Evolutionary conservation across 2,113 vertebrate species (phyloP), one percentile per base, ranked within the genome.

Genomic region (Psilopogon haemacephalus): DNA sequence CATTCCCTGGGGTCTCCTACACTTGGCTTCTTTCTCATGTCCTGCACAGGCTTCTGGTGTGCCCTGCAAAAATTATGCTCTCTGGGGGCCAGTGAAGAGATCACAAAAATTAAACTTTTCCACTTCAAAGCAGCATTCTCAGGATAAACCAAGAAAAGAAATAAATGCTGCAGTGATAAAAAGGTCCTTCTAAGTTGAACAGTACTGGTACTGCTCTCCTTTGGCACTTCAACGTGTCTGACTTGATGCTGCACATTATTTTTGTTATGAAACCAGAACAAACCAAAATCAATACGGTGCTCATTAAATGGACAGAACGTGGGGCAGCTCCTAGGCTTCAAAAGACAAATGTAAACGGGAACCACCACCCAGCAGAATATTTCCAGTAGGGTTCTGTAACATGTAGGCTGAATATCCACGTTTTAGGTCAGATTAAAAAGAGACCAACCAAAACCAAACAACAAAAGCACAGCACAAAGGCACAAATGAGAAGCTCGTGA

Each of bases 231-330:
- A 88, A 67, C 14, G 5, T 30, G 52, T 59, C 88, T 91, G 79
- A 67, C 60, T 86, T 88, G 79, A 90, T 63, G 83, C 48, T 2
- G 6, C 72, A 16, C 24, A 3, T 95, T 88, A 86, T 84, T 95
- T 94, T 91, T 84, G 83, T 91, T 88, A 95, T 38, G 83, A 91
- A 95, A 93, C 79, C 60, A 80, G 35, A 84, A 55, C 78, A 88
- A 95, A 79, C 70, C 42, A 80, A 94, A 93, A 91, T 91, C 79
- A 91, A 95, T 91, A 90, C 0, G 1, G 54, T n/a, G 52, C 55
- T 95, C 72, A 71, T 86, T 93, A 95, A 91, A 90, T n/a, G 42
- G 59, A 90, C 75, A 72, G 91, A 84, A 73, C 63, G 63, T 8
- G 15, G 44, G 16, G 59, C 59, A 84, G 64, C 69, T 74, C 27